Conservation (phyloP, 2,888 invertebrate species). For the Arrhopalites spinosus region DNA sequence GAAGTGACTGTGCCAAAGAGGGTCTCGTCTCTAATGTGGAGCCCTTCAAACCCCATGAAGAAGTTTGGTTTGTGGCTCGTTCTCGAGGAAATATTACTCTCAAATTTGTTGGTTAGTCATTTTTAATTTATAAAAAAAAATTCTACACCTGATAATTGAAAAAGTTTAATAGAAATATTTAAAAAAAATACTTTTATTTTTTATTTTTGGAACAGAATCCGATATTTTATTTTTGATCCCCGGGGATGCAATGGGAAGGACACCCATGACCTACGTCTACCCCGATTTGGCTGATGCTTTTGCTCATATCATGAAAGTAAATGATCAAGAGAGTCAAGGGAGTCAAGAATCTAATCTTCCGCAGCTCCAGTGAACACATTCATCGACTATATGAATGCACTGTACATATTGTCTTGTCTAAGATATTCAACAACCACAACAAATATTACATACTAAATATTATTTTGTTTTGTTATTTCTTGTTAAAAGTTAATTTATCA, state of each 20-base stretch:
- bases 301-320: slow-evolving; percentile 29
- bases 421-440: too few relatives aligned
- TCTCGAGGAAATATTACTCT: slow-evolving; percentile 25
- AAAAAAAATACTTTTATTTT: background rate
- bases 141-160: too few relatives aligned
- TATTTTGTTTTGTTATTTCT: too few relatives aligned
- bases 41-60: background rate
- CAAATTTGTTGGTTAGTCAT: slow-evolving; percentile 32
- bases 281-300: slow-evolving; percentile 26
- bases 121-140: too few relatives aligned
- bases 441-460: too few relatives aligned
- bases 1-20: background rate
- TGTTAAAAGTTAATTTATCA: too few relatives aligned
- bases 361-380: too few relatives aligned
- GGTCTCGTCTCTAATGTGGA: background rate
- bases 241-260: background rate
- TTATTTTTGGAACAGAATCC: slow-evolving; percentile 2
- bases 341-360: too few relatives aligned
- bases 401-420: too few relatives aligned
- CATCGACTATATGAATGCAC: too few relatives aligned
- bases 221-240: slow-evolving; percentile 21
- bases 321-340: background rate
- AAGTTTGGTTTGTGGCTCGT: slow-evolving; percentile 19
- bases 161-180: too few relatives aligned
- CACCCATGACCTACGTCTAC: slow-evolving; percentile 17